Percentiles rank a stretch among this genome's conserved stretches.
phyloP scores from a whole-genome alignment of 2,888 invertebrate species.

The Entomobrya proxima region DNA sequence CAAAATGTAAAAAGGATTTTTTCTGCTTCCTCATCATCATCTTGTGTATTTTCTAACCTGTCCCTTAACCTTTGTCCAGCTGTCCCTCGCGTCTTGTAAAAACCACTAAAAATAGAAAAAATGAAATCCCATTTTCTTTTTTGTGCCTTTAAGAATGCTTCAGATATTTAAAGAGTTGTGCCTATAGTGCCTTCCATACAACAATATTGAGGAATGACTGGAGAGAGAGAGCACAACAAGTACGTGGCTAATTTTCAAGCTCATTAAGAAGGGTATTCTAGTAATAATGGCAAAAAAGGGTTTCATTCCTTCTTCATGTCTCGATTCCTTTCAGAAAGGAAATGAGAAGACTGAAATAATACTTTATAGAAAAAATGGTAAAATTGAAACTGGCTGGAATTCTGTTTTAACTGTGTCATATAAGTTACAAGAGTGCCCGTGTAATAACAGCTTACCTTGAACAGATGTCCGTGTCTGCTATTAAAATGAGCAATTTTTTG shows the following conservation, averaged over 20 bases:
- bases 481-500: too few relatives aligned
- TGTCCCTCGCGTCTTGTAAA: background rate
- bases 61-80: background rate
- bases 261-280: constrained; percentile 3
- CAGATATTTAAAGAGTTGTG: too few relatives aligned
- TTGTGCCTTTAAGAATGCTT: background rate
- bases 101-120: constrained; percentile 5
- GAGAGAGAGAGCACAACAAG: background rate
- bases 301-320: too few relatives aligned
- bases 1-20: background rate
- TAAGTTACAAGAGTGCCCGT: too few relatives aligned
- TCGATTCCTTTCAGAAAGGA: too few relatives aligned
- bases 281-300: too few relatives aligned
- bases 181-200: constrained; percentile 6
- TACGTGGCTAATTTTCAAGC: background rate
- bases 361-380: too few relatives aligned
- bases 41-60: background rate
- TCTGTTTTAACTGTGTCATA: too few relatives aligned
- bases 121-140: background rate
- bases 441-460: too few relatives aligned
- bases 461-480: too few relatives aligned
- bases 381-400: too few relatives aligned
- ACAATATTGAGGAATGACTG: background rate
- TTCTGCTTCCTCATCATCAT: background rate
- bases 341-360: too few relatives aligned